Evolutionary conservation across 2,113 vertebrate genomes (phyloP).

Genomic region (Amia ocellicauda): DNA sequence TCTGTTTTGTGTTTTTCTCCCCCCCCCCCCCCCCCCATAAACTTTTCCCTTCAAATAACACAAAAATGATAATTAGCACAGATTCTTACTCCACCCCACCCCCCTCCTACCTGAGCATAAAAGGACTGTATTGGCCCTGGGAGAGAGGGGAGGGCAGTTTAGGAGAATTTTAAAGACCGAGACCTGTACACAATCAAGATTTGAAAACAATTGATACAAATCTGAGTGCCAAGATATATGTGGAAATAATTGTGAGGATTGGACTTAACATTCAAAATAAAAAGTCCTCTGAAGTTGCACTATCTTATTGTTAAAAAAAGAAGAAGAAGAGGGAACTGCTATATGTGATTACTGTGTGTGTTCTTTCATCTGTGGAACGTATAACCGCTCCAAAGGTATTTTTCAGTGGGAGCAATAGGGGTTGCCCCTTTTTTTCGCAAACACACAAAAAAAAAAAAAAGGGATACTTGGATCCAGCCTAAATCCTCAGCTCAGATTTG

Average conservation of each 20-base stretch:
- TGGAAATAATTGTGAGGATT: constrained; percentile 67
- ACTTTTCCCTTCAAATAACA: constrained; percentile 71
- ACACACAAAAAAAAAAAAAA: no score
- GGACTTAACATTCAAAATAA: constrained; percentile 71
- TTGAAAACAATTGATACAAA: constrained; percentile 61
- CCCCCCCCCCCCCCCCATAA: constrained; percentile 60
- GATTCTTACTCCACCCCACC: constrained; percentile 39
- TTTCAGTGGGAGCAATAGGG: constrained; percentile 58
- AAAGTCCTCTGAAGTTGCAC: constrained; percentile 82
- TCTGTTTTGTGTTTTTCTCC: no score
- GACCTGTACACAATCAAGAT: constrained; percentile 62
- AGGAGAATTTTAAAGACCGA: constrained; percentile 30
- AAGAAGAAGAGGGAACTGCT: constrained; percentile 71
- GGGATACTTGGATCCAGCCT: constrained; percentile 61
- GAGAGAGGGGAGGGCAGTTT: constrained; percentile 47
- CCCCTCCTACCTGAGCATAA: constrained; percentile 16
- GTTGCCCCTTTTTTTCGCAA: constrained; percentile 54
- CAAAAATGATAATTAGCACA: constrained; percentile 51
- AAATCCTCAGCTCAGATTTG: constrained; percentile 46
- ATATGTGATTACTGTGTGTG: constrained; percentile 57
- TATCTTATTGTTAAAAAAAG: constrained; percentile 79
- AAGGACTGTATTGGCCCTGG: constrained; percentile 28
- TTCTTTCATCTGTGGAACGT: constrained; percentile 68
- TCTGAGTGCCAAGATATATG: constrained; percentile 88
- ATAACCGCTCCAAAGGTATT: constrained; percentile 57